Base-by-base conservation (phyloP, 2,797 vertebrate genomes). In the Balearica regulorum region DNA sequence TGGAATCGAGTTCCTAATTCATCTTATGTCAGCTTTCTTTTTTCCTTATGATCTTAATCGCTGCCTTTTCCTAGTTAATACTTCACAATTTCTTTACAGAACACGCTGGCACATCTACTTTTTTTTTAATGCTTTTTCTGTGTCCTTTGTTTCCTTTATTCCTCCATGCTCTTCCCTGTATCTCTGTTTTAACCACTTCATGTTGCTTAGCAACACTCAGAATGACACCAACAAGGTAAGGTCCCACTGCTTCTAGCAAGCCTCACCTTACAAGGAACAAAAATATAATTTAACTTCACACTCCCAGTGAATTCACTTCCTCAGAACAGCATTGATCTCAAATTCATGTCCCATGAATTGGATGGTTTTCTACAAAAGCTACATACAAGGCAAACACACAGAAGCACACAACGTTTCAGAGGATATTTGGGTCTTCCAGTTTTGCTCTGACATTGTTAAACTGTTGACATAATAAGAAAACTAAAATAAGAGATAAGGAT, bases 121-220 rank as follows among this genome's bases (percentile, higher is more conserved):
- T 53, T 66, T 78, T 85, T 31, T 43, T 43, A 43, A 24, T 57
- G 54, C 25, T 76, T 85, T 79, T 89, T 76, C 79, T 35, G 1
- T 53, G 48, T 48, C 83, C 86, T 9, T 79, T 65, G 4, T 61
- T 84, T 39, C 90, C 76, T 87, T 75, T 61, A 54, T 96, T 87
- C 73, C 64, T 91, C 46, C 49, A 9, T 6, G 3, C 72, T 93
- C 58, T 61, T 92, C 91, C 83, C 57, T 46, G 22, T 68, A 58
- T 73, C 81, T 93, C 77, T 81, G 68, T 66, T 90, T 88, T 76
- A 92, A 71, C 80, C 60, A 43, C 53, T 88, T 83, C 51, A 49
- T 41, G 95, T 95, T 94, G 93, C 93, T 93, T 91, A 96, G 95
- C 95, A 97, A 97, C 96, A 57, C 46, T 29, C 64, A 60, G 83